Base-by-base conservation (phyloP, 2,113 vertebrate species). In the Choloepus hoffmanni region DNA sequence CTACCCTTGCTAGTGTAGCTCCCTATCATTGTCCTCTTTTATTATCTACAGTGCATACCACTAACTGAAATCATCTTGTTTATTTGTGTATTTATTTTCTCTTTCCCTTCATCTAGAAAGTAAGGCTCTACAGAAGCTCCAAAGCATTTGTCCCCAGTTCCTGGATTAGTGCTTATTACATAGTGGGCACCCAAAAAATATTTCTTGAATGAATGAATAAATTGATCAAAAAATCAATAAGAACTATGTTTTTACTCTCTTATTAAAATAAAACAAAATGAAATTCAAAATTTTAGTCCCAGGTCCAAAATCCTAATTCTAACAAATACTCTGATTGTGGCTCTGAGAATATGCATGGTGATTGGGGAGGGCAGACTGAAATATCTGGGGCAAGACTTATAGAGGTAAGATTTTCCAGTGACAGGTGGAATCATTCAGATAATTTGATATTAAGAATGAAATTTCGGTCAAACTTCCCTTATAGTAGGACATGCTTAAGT, bases 391-490 rank as follows among this genome's bases (percentile, higher is more conserved):
- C 26, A 95, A 55, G 36, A 48, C 12, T n/a, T 94, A 58, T 92
- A 89, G 65, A 43, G 28, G 33, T 91, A 88, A 94, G 28, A 40
- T 45, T 74, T 95, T 45, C 50, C 58, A 87, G 18, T 79, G 87
- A 70, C 5, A 79, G 67, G 77, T 93, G 45, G 40, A 60, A 58
- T 95, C 24, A 81, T 93, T 95, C 36, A 78, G 13, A 73, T 85
- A 95, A 95, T 85, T 74, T 74, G 43, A 86, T 67, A 33, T 74
- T 88, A 87, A 79, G 19, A 77, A 50, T 78, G 16, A 74, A 50
- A 36, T 74, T 63, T 95, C 5, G 68, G 3, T 82, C 58, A 89
- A 58, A 53, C 6, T 21, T 58, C 16, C 73, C 23, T 70, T 48
- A 79, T 12, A 77, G 36, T 33, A 90, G 26, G 40, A 45, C 12